Percentiles rank a stretch among this genome's conserved stretches.
Evolutionary conservation across 2,797 vertebrate species (phyloP).

Genomic region (Megalops cyprinoides): DNA sequence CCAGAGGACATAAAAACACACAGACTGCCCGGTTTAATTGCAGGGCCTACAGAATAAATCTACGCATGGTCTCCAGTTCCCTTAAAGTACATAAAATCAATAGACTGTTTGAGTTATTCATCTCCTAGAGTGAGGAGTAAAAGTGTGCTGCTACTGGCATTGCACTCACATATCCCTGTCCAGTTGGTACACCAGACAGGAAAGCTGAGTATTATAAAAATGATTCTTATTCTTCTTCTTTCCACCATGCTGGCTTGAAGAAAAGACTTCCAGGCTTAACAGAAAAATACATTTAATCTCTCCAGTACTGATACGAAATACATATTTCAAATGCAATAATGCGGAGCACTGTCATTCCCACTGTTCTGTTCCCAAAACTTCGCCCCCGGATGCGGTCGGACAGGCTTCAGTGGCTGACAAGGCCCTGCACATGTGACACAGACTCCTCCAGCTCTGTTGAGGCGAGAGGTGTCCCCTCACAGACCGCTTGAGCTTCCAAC

Average conservation of each 20-base stretch:
- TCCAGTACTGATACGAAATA: neutral
- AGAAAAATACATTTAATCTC: neutral
- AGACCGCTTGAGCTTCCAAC: no score
- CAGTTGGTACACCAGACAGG: neutral
- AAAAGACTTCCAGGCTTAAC: neutral
- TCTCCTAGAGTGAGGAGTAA: neutral
- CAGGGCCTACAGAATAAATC: neutral
- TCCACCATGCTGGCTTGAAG: neutral
- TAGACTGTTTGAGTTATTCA: conserved; percentile 5
- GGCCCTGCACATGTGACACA: neutral
- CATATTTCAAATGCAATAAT: neutral
- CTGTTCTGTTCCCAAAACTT: neutral
- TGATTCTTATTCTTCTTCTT: neutral
- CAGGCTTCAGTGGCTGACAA: neutral
- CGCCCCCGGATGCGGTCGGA: no score
- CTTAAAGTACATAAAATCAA: neutral
- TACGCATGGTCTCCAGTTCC: neutral
- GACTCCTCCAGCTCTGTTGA: neutral
- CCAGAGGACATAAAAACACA: neutral
- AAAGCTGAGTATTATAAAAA: neutral
- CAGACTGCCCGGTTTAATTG: neutral
- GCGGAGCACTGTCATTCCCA: neutral
- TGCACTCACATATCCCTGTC: neutral
- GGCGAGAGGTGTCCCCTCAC: neutral
- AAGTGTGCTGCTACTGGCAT: neutral